Evolutionary conservation across 2,797 vertebrate species (phyloP).

Genomic region (Oreochromis mossambicus): DNA sequence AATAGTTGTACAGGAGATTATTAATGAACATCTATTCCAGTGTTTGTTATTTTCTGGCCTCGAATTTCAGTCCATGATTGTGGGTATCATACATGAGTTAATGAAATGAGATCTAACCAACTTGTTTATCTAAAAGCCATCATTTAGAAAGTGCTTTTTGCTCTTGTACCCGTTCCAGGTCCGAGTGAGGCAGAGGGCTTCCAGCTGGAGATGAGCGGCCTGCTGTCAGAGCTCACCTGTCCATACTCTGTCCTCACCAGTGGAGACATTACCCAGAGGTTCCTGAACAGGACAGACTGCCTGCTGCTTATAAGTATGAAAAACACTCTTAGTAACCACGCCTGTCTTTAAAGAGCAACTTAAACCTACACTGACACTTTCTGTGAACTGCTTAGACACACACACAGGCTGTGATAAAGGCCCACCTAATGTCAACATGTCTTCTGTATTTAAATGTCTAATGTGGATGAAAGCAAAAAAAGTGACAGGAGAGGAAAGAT

Average conservation of each 20-base stretch:
- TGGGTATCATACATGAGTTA: not conserved
- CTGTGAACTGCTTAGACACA: not conserved
- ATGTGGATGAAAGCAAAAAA: not conserved
- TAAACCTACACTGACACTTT: not conserved
- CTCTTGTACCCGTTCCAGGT: slow-evolving; percentile 61
- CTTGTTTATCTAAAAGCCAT: not conserved
- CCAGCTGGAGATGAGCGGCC: slow-evolving; percentile 94
- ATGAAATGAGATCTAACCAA: not conserved
- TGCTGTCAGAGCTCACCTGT: slow-evolving; percentile 91
- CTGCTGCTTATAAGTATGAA: slow-evolving; percentile 90
- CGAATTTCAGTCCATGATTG: not conserved
- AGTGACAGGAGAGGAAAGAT: not conserved
- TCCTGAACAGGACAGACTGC: slow-evolving; percentile 88
- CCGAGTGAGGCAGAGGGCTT: slow-evolving; percentile 92
- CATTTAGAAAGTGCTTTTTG: not conserved
- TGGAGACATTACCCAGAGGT: slow-evolving; percentile 88
- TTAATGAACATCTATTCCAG: not conserved
- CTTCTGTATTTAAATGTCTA: not conserved
- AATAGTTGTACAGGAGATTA: not conserved
- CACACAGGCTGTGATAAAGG: not conserved
- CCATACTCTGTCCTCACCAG: slow-evolving; percentile 86
- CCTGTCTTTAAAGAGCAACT: not conserved
- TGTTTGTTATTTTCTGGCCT: not conserved
- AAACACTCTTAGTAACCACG: not conserved
- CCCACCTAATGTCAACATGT: not conserved